These are phyloP conservation scores for Meghimatium bilineatum DNA, from an alignment of 2,888 invertebrate genomes.

Conservation along the genomic window DNA sequence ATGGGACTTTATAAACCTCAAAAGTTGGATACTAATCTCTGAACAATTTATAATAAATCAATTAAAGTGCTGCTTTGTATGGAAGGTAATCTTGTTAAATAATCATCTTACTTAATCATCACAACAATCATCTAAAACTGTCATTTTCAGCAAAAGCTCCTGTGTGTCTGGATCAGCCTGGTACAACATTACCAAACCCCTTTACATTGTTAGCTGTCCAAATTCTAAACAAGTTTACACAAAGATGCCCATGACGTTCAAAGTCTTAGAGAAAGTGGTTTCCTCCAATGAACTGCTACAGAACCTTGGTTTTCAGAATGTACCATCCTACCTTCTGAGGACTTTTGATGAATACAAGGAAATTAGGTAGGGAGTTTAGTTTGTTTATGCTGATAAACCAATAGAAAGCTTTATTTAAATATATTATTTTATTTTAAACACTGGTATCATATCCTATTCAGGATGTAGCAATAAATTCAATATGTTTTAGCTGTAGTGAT, in stretches of 20 bases:
- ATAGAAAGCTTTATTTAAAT: background rate
- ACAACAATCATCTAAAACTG: background rate
- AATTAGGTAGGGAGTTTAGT: constrained; percentile 53
- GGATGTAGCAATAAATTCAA: no score
- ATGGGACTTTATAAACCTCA: no score
- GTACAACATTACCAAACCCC: constrained; percentile 32
- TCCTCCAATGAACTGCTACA: constrained; percentile 17
- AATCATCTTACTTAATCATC: background rate
- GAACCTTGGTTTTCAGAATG: constrained; percentile 9
- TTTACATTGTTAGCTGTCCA: constrained; percentile 15
- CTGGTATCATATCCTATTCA: no score
- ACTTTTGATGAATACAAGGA: constrained; percentile 52
- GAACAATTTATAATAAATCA: no score
- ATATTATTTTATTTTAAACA: no score
- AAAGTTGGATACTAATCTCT: no score
- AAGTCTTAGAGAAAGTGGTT: constrained; percentile 1
- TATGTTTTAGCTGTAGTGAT: no score
- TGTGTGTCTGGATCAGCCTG: constrained; percentile 22
- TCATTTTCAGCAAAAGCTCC: background rate
- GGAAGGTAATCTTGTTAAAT: background rate
- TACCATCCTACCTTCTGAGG: constrained; percentile 32
- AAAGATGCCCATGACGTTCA: background rate
- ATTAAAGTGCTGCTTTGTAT: no score
- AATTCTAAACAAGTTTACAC: constrained; percentile 25
- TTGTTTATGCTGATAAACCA: background rate